phyloP scores from a whole-genome alignment of 30 jellyfish, hydroid and myxozoan genomes.

The Catostylus mosaicus region DNA sequence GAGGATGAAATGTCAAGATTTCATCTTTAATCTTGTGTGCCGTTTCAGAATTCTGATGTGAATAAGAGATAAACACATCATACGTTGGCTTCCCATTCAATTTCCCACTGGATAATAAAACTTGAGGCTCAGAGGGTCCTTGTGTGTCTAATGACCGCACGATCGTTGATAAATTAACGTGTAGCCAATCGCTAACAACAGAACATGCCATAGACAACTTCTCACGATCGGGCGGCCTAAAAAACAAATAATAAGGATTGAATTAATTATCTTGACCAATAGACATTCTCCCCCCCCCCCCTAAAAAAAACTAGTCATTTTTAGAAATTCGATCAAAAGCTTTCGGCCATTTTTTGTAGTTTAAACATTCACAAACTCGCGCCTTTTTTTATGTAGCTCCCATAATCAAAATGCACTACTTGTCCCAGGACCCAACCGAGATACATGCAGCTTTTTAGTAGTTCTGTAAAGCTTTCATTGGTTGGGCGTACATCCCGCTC shows the following conservation, averaged over 20 bases:
- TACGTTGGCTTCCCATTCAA: slow-evolving; percentile 1
- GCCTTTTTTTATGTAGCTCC: too few species aligned
- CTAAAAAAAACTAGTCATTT: too few species aligned
- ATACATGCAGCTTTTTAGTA: too few species aligned
- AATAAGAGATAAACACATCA: slow-evolving; percentile 73
- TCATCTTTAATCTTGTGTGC: slow-evolving; percentile 40
- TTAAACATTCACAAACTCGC: too few species aligned
- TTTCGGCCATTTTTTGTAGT: too few species aligned
- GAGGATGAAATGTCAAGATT: slow-evolving; percentile 29
- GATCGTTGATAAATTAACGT: neutral
- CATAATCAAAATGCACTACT: too few species aligned
- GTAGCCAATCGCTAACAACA: slow-evolving; percentile 51
- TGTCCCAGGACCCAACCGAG: too few species aligned
- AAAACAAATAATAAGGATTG: neutral
- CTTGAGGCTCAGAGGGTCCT: slow-evolving; percentile 1
- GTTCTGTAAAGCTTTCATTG: too few species aligned
- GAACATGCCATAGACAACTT: slow-evolving; percentile 47
- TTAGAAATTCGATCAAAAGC: too few species aligned
- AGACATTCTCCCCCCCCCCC: too few species aligned
- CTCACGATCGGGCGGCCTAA: slow-evolving; percentile 52
- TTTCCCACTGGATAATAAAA: slow-evolving; percentile 4
- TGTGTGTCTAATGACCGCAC: neutral
- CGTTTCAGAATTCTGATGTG: slow-evolving; percentile 52
- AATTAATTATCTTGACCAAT: too few species aligned
- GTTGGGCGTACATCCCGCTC: too few species aligned